Evolutionary conservation across 2,113 vertebrate species (phyloP), one percentile per base, ranked within the genome.

Genomic region (Oreochromis niloticus): DNA sequence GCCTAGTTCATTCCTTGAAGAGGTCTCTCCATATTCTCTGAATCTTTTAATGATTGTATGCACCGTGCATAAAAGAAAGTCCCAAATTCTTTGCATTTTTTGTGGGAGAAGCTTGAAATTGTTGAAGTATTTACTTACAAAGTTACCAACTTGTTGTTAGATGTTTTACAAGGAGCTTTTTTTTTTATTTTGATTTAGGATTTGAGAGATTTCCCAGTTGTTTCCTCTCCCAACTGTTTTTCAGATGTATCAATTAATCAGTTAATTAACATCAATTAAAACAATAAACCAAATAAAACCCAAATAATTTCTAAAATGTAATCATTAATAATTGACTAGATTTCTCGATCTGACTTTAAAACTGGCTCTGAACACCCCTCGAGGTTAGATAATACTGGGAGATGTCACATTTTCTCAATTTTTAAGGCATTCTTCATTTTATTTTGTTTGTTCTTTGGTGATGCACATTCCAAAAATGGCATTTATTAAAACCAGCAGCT

Each of bases 211-310:
- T 68, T 68, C 36, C 36, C 66, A 24, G 36, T 68, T 2, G 1
- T 68, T 41, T 68, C 63, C 36, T 2, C n/a, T 41, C 36, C 63
- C 36, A 41, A 9, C n/a, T 41, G 61, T 43, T 71, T 66, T 66
- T 7, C 10, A 24, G 36, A 71, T 71, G 4, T 68, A 41, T 68
- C 6, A 8, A 8, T 36, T 66, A 66, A 5, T 5, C 10, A 2
- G 3, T 36, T n/a, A n/a, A 66, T 66, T 0, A 66, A 22, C 0
- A 68, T 41, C 0, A 0, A 14, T 68, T 71, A 68, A 14, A 66
- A 5, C 9, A 66, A 36, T 11, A 66, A 36, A 68, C 1, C 11
- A 1, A 66, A 41, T 48, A 17, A 48, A 48, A 75, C 0, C 22
- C 68, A 73, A 73, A 48, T 24, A 1, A 48, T 48, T 48, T 73